Percentiles rank a stretch among this genome's conserved stretches.
These are phyloP conservation scores for Anas platyrhynchos DNA, from an alignment of 2,113 vertebrate species.

Conservation along the genomic window DNA sequence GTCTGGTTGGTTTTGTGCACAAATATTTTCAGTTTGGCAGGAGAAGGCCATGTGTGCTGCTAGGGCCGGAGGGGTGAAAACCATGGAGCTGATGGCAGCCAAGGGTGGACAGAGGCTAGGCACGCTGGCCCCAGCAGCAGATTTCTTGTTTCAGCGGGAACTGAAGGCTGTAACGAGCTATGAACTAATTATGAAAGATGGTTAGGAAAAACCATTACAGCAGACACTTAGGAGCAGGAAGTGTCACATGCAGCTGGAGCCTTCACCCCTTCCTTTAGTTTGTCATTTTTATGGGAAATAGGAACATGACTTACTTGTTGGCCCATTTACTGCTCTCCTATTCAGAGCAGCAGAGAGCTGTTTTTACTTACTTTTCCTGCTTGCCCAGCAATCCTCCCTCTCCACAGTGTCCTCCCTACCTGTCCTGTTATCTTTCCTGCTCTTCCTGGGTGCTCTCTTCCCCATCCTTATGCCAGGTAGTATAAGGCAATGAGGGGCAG, in stretches of 20 bases:
- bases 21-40: background rate
- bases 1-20: background rate
- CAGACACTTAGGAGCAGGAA: background rate
- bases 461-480: background rate
- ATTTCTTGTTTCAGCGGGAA: background rate
- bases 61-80: background rate
- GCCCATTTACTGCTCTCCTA: background rate
- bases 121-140: too few relatives aligned
- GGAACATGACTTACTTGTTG: background rate
- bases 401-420: too few relatives aligned
- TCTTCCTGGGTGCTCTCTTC: background rate
- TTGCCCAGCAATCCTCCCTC: background rate
- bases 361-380: accelerated
- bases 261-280: background rate
- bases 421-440: background rate
- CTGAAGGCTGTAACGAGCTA: background rate
- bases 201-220: background rate
- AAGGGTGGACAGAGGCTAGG: background rate
- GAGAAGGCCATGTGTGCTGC: background rate
- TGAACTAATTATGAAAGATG: accelerated
- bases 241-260: background rate
- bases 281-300: background rate
- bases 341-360: background rate
- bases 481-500: background rate
- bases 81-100: background rate